Percentiles rank a stretch among this genome's conserved stretches.
phyloP scores from a whole-genome alignment of 2,797 vertebrate genomes.

The Crenuchus spilurus region DNA sequence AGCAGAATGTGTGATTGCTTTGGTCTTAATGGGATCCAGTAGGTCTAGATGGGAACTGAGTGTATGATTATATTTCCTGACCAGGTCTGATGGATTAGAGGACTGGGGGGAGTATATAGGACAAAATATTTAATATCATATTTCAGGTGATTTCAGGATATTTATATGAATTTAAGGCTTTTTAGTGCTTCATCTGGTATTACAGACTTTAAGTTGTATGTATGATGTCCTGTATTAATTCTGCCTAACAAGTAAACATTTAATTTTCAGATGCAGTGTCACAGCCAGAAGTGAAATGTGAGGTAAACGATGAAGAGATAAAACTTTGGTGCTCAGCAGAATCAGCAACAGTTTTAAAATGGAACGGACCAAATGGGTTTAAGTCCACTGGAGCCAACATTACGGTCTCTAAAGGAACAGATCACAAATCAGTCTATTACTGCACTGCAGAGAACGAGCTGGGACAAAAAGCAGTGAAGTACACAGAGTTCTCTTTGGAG shows the following conservation, averaged over 20 bases:
- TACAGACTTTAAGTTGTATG: no score
- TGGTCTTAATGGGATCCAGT: no score
- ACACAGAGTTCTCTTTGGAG: not conserved
- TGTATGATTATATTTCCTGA: no score
- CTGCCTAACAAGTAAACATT: not conserved
- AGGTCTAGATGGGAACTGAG: no score
- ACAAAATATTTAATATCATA: no score
- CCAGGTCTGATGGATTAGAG: no score
- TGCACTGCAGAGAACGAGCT: constrained; percentile 15
- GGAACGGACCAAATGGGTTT: not conserved
- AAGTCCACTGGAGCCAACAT: not conserved
- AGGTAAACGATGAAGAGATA: not conserved
- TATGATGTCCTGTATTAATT: no score
- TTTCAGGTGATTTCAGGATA: no score
- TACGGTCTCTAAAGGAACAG: not conserved
- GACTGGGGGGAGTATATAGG: no score
- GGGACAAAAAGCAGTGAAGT: not conserved
- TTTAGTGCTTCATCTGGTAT: no score
- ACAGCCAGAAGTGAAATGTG: constrained; percentile 14
- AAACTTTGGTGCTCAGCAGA: constrained; percentile 1
- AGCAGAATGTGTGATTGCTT: no score
- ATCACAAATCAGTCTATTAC: not conserved
- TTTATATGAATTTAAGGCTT: no score
- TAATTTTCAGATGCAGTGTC: constrained; percentile 7
- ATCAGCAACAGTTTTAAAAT: not conserved